Evolutionary conservation across 1,140 invertebrate species (phyloP).

Genomic region (Hyphantria cunea): DNA sequence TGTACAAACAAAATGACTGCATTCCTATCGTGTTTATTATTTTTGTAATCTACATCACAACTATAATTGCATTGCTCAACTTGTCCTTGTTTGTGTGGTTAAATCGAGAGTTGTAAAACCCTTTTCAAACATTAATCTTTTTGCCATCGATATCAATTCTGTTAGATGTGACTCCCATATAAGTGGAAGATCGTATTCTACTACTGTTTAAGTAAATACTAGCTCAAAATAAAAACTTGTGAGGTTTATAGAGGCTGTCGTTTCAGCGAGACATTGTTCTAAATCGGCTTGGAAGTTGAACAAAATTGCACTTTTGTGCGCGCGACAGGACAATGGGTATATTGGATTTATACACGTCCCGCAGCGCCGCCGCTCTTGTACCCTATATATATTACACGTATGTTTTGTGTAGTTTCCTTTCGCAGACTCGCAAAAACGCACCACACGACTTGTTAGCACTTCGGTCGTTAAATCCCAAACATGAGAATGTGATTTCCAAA

Average conservation of each 20-base stretch:
- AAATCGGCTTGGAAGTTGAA: slow-evolving; percentile 8
- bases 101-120: no score
- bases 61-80: background rate
- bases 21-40: background rate
- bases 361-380: slow-evolving; percentile 43
- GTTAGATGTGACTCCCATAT: slow-evolving; percentile 13
- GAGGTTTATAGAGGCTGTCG: slow-evolving; percentile 5
- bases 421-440: slow-evolving; percentile 15
- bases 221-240: slow-evolving; percentile 21
- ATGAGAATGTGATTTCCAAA: slow-evolving; percentile 10
- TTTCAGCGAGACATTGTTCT: slow-evolving; percentile 32
- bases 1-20: slow-evolving; percentile 1
- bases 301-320: slow-evolving; percentile 48
- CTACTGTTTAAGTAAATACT: slow-evolving; percentile 17
- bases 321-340: slow-evolving; percentile 54
- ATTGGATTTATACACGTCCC: slow-evolving; percentile 53
- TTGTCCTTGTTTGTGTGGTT: no score
- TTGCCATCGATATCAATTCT: slow-evolving; percentile 19
- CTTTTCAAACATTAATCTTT: background rate
- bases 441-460: slow-evolving; percentile 17
- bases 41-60: background rate
- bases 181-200: slow-evolving; percentile 20
- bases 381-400: slow-evolving; percentile 21
- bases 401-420: slow-evolving; percentile 13
- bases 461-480: slow-evolving; percentile 14